phyloP scores from a whole-genome alignment of 2,888 invertebrate genomes.

The Mellilla xanthometata region DNA sequence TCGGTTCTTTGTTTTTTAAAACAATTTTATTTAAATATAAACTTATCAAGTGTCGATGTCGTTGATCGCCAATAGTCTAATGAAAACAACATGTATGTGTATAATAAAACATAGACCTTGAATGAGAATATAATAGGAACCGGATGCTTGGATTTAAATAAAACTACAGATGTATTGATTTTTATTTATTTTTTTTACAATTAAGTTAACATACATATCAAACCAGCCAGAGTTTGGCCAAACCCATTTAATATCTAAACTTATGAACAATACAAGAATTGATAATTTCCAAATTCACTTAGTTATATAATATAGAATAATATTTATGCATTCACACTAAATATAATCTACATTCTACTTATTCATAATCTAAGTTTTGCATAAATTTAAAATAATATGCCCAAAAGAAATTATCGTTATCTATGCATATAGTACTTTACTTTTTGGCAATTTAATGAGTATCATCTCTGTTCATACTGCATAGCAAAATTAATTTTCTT shows the following conservation, averaged over 20 bases:
- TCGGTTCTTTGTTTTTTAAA: no score
- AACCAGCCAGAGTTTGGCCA: slow-evolving; percentile 83
- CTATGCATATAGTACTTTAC: slow-evolving; percentile 82
- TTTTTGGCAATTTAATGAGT: slow-evolving; percentile 84
- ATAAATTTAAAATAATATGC: slow-evolving; percentile 83
- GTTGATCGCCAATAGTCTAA: no score
- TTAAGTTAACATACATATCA: slow-evolving; percentile 83
- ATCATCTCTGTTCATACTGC: slow-evolving; percentile 78
- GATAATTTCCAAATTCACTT: slow-evolving; percentile 82
- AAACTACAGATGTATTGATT: slow-evolving; percentile 63
- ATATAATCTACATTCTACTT: slow-evolving; percentile 82
- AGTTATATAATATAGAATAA: slow-evolving; percentile 79
- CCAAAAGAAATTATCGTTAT: slow-evolving; percentile 83
- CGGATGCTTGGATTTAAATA: slow-evolving; percentile 47
- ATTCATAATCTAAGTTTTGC: slow-evolving; percentile 81
- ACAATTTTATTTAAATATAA: no score
- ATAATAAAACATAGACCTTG: no score
- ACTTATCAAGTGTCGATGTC: no score
- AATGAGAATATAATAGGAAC: neutral
- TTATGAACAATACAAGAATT: slow-evolving; percentile 83
- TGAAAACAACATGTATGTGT: no score
- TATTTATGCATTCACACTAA: slow-evolving; percentile 81
- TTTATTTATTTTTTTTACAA: slow-evolving; percentile 78
- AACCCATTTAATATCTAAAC: slow-evolving; percentile 83
- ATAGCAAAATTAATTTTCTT: slow-evolving; percentile 82